Evolutionary conservation across 2,797 vertebrate species (phyloP), one percentile per base, ranked within the genome.

Genomic region (Enteromius radiatus): DNA sequence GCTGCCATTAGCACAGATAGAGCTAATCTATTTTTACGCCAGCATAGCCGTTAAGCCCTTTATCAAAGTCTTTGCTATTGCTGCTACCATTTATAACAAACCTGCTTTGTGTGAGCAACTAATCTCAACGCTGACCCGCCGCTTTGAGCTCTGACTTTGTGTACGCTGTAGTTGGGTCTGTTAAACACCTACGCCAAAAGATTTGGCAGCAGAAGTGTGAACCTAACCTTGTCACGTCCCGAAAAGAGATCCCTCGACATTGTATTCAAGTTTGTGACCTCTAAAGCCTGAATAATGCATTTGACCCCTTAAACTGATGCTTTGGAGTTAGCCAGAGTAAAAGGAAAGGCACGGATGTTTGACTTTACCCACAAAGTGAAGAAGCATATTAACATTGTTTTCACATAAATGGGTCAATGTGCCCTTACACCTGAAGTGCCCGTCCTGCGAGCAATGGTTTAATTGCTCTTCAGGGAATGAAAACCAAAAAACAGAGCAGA

Each of bases 21-120:
- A 56, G 75, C 84, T 80, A 84, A 88, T 88, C 86, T 90, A 86
- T 87, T 89, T 88, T 82, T 83, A 86, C 68, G 81, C 79, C 68
- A 33, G 78, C 80, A 49, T 71, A 61, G 79, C 82, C 69, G 77
- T 28, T 82, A 87, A 81, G 75, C 83, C 59, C 86, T 88, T 88
- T 82, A 87, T 87, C 88, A 86, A 88, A 73, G 82, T 81, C 76
- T 85, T 79, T 76, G 81, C 74, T 85, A 68, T 81, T 86, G 84
- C 63, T 63, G 81, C 81, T 43, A 80, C 84, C 73, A 74, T 76
- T 80, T 69, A 78, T 73, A 75, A 85, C 83, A 86, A 79, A 84
- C 67, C 59, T 70, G 76, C 76, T 85, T 83, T 84, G 81, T 86
- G 70, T 68, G 67, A 84, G 74, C 67, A 43, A 68, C 87, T 85